Conservation (phyloP, 2,888 invertebrate species). For the Tineola bisselliella region DNA sequence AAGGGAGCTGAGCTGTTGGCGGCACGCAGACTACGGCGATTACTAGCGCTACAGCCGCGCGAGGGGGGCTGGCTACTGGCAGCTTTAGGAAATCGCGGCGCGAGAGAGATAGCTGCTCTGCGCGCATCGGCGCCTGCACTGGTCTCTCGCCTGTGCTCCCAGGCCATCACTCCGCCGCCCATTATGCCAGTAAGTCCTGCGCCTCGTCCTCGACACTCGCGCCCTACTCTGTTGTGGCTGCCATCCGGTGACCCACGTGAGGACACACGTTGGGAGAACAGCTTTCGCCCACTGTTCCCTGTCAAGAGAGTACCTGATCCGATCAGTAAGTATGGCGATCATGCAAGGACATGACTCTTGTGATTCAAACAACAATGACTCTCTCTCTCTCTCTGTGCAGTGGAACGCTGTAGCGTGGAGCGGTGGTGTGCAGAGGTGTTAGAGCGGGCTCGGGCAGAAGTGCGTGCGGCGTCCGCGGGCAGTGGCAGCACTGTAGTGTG, state of each 20-base stretch:
- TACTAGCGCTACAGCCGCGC: background rate
- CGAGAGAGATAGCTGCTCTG: conserved; percentile 18
- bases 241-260: conserved; percentile 26
- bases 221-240: conserved; percentile 20
- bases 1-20: conserved; percentile 22
- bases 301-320: conserved; percentile 10
- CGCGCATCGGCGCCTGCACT: conserved; percentile 26
- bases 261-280: conserved; percentile 29
- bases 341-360: background rate
- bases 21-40: background rate
- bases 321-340: background rate
- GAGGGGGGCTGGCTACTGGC: background rate
- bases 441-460: conserved; percentile 28
- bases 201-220: background rate
- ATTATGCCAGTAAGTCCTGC: conserved; percentile 10
- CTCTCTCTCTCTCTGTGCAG: conserved; percentile 13
- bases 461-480: conserved; percentile 3
- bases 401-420: conserved; percentile 23
- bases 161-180: conserved; percentile 13
- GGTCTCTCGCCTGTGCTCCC: conserved; percentile 15
- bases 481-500: conserved; percentile 25
- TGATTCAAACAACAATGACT: background rate
- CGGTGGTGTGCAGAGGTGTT: conserved; percentile 34
- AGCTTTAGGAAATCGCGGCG: conserved; percentile 19
- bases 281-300: conserved; percentile 21